Conservation (phyloP, 2,113 vertebrate species). For the Sardina pilchardus region DNA sequence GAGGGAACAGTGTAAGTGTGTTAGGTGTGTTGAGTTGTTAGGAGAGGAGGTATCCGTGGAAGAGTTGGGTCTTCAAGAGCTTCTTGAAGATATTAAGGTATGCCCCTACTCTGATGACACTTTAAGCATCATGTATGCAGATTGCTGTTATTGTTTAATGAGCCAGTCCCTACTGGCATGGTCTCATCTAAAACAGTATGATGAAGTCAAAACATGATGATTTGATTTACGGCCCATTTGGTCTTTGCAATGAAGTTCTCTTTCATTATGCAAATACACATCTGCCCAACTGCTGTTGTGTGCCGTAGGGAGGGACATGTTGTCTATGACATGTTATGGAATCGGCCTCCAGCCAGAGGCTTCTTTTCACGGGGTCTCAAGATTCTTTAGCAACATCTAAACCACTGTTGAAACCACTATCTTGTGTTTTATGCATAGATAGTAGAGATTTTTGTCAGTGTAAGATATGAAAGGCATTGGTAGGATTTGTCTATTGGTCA, state of each 20-base stretch:
- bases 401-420: too few species aligned
- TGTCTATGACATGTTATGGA: not conserved
- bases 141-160: not conserved
- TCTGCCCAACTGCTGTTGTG: not conserved
- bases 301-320: not conserved
- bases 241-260: not conserved
- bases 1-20: too few species aligned
- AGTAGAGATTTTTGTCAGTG: too few species aligned
- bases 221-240: conserved; percentile 17
- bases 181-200: not conserved
- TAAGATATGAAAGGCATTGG: not conserved
- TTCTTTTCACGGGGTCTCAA: not conserved
- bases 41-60: too few species aligned
- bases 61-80: not conserved
- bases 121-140: not conserved
- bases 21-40: too few species aligned
- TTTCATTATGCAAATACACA: conserved; percentile 21
- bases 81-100: too few species aligned
- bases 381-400: not conserved
- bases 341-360: not conserved
- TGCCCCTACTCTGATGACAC: too few species aligned
- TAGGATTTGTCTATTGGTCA: not conserved
- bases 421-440: too few species aligned
- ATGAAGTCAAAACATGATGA: not conserved
- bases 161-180: not conserved